Evolutionary conservation across 2,888 invertebrate genomes (phyloP), one percentile per base, ranked within the genome.

Genomic region (Hermaeophaga mercurialis): DNA sequence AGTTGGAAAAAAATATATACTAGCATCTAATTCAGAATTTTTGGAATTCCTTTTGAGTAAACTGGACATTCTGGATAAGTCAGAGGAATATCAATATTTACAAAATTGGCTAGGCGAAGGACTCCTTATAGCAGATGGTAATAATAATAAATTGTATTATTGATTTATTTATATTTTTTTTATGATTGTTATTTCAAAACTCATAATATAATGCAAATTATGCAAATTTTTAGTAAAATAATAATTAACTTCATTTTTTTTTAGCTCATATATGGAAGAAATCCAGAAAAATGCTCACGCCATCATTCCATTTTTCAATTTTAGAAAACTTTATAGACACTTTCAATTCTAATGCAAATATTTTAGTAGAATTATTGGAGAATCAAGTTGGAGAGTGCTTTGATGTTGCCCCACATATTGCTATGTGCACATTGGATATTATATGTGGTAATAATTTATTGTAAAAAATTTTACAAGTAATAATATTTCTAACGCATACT

Each of bases 291-390:
- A 82, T 90, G 61, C 75, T 91, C 44, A 90, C 90, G 0, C 89
- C 90, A 0, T 84, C 90, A 0, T 91, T 90, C 74, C 91, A 91
- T 74, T 90, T 90, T 71, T 85, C 86, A 69, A 89, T 90, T 57
- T 75, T 91, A 49, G 85, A 88, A 69, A 84, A 87, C 65, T 90
- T 89, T 73, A 73, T 88, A 4, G 83, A 84, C 3, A 82, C 87
- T 0, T 89, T 91, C 70, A 84, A 88, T 66, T 82, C 82, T 55
- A 85, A 88, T 58, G 80, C 83, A 18, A 74, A 77, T 33, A 77
- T 84, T 17, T 77, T 91, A 49, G 73, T 84, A 0, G 71, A 82
- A 1, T 84, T 84, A 66, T 71, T 90, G 12, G 69, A 69, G 15
- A 31, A 59, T 11, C 65, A 74, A 52, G 74, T 75, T 0, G 66